Evolutionary conservation across 2,888 invertebrate species (phyloP), one percentile per base, ranked within the genome.

Genomic region (Lochmaea crataegi): DNA sequence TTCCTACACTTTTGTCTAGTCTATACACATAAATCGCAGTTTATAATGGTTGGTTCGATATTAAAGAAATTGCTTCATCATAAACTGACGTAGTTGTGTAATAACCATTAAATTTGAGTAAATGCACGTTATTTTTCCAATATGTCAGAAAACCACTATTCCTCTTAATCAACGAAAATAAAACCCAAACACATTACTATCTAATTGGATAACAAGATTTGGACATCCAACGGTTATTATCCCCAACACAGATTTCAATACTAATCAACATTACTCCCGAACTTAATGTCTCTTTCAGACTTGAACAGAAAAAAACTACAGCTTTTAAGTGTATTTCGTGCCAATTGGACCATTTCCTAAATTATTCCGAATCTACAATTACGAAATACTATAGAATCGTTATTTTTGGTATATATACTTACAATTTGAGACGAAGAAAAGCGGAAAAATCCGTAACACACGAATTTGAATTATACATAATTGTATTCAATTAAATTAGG

Each of bases 121-220:
- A 16, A 16, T 51, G 6, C 12, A 11, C 22, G 7, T 57, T 11
- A 26, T 61, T 61, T 38, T 63, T 42, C 18, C n/a, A 63, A 16
- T 45, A 14, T 63, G 18, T 12, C 9, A 10, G 45, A 22, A 16
- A 57, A 26, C 57, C 57, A 63, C 42, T 42, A 63, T 63, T 63
- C 45, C 22, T 42, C 42, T 18, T 42, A 41, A 61, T 61, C 61
- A 61, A 48, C 63, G 18, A 45, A 48, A 64, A 64, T 48, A 64
- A 64, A 64, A 18, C 41, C 61, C 61, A n/a, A 41, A n/a, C 16
- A 32, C 61, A 61, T 42, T 41, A 61, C 42, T 41, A 42, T 64
- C 14, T 64, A 64, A 64, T 64, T 64, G 63, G 63, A 64, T 64
- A 41, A 45, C 18, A 18, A 42, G 63, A 45, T 64, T 64, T 64